These are phyloP conservation scores for Spinus pinus DNA, from an alignment of 2,797 vertebrate genomes.

Conservation along the genomic window DNA sequence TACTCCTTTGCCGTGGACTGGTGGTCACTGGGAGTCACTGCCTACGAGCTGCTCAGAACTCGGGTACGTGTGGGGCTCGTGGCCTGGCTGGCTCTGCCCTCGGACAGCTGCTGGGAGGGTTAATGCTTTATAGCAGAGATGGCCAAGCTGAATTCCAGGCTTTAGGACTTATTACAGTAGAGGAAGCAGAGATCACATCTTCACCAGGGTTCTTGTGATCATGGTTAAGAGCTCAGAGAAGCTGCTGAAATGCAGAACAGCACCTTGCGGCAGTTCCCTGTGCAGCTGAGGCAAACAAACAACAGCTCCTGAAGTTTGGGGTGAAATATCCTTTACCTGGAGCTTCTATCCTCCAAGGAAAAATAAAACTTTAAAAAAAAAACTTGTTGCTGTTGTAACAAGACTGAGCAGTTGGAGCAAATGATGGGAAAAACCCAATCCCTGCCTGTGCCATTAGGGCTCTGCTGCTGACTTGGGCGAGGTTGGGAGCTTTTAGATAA, in stretches of 20 bases:
- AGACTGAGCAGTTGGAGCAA: not conserved
- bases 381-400: not conserved
- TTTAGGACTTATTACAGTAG: not conserved
- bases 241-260: not conserved
- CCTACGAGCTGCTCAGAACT: constrained; percentile 92
- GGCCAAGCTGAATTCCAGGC: not conserved
- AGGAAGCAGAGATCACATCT: not conserved
- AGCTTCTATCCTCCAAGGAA: not conserved
- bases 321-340: not conserved
- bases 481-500: not conserved
- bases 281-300: not conserved
- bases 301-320: not conserved
- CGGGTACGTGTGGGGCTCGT: constrained; percentile 74
- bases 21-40: constrained; percentile 97
- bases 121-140: not conserved
- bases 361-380: not conserved
- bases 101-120: not conserved
- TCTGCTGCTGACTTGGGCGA: not conserved
- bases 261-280: rapidly evolving
- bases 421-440: not conserved
- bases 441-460: not conserved
- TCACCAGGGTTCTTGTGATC: not conserved
- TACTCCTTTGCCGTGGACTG: constrained; percentile 97
- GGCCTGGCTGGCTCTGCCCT: not conserved
- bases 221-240: not conserved